Evolutionary conservation across 2,888 invertebrate species (phyloP), one percentile per base, ranked within the genome.

Genomic region (Lamellibrachia columna): DNA sequence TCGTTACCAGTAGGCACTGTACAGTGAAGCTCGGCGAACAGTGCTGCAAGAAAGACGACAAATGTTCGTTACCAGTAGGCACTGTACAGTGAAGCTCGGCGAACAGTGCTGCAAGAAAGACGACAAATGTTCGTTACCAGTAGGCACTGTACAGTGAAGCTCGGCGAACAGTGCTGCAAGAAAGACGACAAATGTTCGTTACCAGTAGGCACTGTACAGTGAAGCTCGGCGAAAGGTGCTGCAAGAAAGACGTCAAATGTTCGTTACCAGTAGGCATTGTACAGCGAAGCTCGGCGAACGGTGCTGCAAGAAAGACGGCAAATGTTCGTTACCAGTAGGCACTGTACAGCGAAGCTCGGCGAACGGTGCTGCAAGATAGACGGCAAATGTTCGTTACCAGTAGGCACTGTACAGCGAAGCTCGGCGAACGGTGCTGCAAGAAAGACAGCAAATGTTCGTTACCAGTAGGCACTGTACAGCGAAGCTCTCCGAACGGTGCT

Each of bases 1-100:
- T 60, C 60, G 15, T 60, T 60, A 60, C 3, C 60, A 60, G 15
- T 9, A 3, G 0, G 60, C 60, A 55, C 8, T 55, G 1, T 8
- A 55, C 55, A 3, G 60, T 4, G 60, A 60, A 99, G 97, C 91
- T 98, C 98, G 11, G 98, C 98, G 95, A 98, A 98, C 28, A 99
- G 97, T 15, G 97, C 97, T 97, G 95, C 11, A 93, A 93, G 11
- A 22, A 52, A 92, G 52, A 53, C 53, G 53, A 60, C 60, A 60
- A 9, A 22, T 7, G 60, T 60, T 60, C 60, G 2, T 60, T 60
- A 22, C 22, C 60, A 60, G 15, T 2, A 11, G 11, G 60, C 60
- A 60, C 15, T 60, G 60, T 2, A 60, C 15, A 3, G 22, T 15
- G 60, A 60, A 99, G 97, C 91, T 98, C 98, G 11, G 98, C 98